Evolutionary conservation across 2,797 vertebrate species (phyloP), one percentile per base, ranked within the genome.

Genomic region (Carapus acus): DNA sequence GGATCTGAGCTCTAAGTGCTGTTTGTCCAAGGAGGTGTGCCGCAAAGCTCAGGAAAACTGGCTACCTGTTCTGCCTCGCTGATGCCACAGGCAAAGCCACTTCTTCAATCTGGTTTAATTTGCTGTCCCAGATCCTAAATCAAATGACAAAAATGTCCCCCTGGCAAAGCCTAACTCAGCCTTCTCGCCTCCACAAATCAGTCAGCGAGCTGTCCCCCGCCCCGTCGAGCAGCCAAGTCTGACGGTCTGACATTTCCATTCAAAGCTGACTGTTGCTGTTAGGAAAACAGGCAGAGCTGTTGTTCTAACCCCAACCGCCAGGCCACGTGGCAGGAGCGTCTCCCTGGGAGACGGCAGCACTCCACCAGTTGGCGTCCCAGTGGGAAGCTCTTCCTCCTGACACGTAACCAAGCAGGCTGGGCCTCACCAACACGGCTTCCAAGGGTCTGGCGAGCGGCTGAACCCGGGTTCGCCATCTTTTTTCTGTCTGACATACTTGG

Each of bases 21-120:
- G 80, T 86, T 82, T 85, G 71, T 31, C 53, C 44, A 85, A 56
- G 44, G 39, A 83, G 86, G 88, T 50, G 87, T 83, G 84, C 24
- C 79, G 54, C 12, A 0, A 12, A 41, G 66, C 24, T 23, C 40
- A 65, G 48, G 49, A 49, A 29, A 46, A 54, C 6, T 15, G 9
- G 50, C 47, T 23, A 66, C 56, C 62, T 31, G 68, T 54, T 79
- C 43, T 49, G 50, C 56, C 33, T 18, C 24, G 49, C 12, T 38
- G 18, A 46, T 20, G 34, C 47, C 43, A 38, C 19, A 16, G 6
- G 9, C 4, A 18, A 8, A 14, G n/a, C 29, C 27, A 29, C 4
- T 57, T 24, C 18, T 23, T 22, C 18, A 23, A 13, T 17, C 16
- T n/a, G n/a, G n/a, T n/a, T n/a, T n/a, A n/a, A n/a, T n/a, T n/a